Conservation (phyloP, 2,888 invertebrate genomes). For the Tipula vernalis region DNA sequence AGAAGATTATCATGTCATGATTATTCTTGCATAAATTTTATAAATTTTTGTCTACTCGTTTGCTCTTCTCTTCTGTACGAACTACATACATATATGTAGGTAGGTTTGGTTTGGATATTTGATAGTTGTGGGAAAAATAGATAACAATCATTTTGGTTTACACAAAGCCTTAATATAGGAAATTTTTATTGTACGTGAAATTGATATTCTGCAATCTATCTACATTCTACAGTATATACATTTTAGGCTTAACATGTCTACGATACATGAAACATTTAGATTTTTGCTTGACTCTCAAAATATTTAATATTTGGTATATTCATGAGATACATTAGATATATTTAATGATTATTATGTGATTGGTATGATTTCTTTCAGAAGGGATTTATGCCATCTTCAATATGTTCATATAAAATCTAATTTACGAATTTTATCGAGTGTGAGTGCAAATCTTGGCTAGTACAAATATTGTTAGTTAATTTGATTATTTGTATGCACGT, state of each 20-base stretch:
- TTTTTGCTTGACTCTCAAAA: not conserved
- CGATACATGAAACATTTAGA: not conserved
- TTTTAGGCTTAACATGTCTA: too few relatives aligned
- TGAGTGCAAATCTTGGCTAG: too few relatives aligned
- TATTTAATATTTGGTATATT: not conserved
- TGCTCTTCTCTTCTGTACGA: not conserved
- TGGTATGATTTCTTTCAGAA: not conserved
- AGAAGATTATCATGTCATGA: not conserved
- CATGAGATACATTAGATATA: not conserved
- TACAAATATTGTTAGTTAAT: too few relatives aligned
- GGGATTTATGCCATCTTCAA: too few relatives aligned
- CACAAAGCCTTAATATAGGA: not conserved
- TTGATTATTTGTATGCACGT: too few relatives aligned
- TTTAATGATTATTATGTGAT: not conserved
- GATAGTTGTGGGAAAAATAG: not conserved
- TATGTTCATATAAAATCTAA: too few relatives aligned
- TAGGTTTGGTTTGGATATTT: not conserved
- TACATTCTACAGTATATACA: not conserved
- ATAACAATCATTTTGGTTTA: not conserved
- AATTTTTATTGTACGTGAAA: not conserved
- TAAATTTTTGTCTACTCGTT: not conserved
- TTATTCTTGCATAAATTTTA: not conserved
- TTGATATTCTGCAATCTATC: not conserved
- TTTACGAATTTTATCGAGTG: too few relatives aligned
- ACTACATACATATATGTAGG: too few relatives aligned